Conservation (phyloP, 2,888 invertebrate species). For the Drosophila helvetica region DNA sequence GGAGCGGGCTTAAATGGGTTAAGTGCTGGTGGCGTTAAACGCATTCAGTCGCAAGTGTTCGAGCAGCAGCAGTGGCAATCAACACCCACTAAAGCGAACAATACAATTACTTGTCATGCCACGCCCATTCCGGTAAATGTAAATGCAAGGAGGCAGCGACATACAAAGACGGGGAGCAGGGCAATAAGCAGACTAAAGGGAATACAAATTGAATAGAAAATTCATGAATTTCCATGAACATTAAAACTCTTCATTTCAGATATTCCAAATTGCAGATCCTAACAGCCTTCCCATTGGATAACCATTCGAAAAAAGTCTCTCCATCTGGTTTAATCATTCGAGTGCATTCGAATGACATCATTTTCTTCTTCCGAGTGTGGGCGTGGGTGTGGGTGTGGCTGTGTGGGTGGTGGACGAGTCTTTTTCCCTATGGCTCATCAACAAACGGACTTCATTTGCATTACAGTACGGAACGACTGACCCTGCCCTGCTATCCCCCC, state of each 20-base stretch:
- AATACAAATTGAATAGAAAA: background rate
- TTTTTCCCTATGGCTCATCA: conserved; percentile 4
- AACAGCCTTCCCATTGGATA: background rate
- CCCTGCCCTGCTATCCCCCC: background rate
- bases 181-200: background rate
- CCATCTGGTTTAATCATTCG: background rate
- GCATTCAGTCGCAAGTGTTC: conserved; percentile 28
- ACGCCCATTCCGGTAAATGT: no score
- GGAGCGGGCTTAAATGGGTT: conserved; percentile 38
- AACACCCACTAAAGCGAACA: conserved; percentile 25
- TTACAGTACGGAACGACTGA: conserved; percentile 12
- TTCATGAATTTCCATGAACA: background rate
- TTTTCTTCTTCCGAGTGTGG: background rate
- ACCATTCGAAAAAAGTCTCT: background rate
- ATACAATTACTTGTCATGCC: conserved; percentile 28
- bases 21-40: conserved; percentile 42
- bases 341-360: conserved; percentile 23
- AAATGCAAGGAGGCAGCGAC: no score
- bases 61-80: conserved; percentile 11
- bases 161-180: background rate
- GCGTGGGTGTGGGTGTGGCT: background rate
- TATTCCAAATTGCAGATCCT: no score
- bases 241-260: no score
- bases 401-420: no score
- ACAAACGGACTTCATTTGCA: conserved; percentile 27